Evolutionary conservation across 2,797 vertebrate species (phyloP).

Genomic region (Silurus lanzhouensis): DNA sequence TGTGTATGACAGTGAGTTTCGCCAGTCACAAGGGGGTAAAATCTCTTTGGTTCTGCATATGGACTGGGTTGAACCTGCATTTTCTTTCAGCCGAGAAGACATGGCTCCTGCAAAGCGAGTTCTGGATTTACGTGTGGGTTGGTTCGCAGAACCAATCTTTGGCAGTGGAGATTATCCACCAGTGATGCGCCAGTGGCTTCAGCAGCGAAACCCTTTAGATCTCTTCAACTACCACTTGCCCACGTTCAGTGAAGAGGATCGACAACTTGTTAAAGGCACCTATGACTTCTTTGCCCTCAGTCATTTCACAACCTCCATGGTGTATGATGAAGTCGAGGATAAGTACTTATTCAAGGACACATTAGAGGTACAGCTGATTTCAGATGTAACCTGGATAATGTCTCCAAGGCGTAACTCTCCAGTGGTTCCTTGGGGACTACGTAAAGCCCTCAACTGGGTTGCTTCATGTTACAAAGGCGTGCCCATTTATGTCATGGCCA

Average conservation of each 20-base stretch:
- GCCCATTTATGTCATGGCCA: constrained; percentile 87
- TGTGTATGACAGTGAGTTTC: constrained; percentile 83
- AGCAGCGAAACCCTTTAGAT: constrained; percentile 76
- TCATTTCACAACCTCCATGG: constrained; percentile 90
- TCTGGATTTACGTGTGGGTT: constrained; percentile 87
- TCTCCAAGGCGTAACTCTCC: constrained; percentile 78
- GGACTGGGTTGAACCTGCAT: constrained; percentile 94
- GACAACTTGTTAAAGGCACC: constrained; percentile 80
- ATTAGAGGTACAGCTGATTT: constrained; percentile 87
- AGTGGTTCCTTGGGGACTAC: constrained; percentile 94
- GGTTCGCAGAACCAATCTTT: constrained; percentile 94
- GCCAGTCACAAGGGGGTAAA: constrained; percentile 82
- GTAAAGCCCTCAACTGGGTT: constrained; percentile 90
- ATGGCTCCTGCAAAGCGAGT: constrained; percentile 85
- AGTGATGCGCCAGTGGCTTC: constrained; percentile 88
- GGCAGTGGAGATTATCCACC: constrained; percentile 89
- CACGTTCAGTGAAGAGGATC: constrained; percentile 85
- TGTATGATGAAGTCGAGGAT: constrained; percentile 87
- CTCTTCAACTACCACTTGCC: constrained; percentile 82
- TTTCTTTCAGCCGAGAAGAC: constrained; percentile 85
- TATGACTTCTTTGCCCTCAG: constrained; percentile 94
- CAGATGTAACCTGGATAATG: constrained; percentile 91
- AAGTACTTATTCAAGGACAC: constrained; percentile 81
- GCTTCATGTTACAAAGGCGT: constrained; percentile 78
- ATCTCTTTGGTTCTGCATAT: constrained; percentile 90